Evolutionary conservation across 2,113 vertebrate genomes (phyloP).

Genomic region (Cinclus mexicanus): DNA sequence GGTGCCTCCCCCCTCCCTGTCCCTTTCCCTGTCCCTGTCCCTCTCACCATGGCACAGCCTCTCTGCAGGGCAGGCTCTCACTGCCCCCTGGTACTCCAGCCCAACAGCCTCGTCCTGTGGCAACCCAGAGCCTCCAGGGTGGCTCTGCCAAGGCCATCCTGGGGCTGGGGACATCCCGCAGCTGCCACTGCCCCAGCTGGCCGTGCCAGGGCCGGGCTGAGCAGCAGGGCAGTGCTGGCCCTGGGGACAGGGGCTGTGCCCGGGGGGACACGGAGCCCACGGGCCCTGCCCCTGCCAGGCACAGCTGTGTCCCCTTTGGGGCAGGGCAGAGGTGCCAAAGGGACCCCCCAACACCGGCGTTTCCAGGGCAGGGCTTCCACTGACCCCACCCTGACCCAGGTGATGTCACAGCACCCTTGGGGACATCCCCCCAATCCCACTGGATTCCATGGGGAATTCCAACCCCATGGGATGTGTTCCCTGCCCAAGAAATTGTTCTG

Average conservation of each 20-base stretch:
- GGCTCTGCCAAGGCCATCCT: background rate
- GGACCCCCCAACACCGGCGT: background rate
- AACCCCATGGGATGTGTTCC: background rate
- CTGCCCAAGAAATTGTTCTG: background rate
- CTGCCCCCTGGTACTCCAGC: background rate
- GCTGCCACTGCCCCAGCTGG: too few species aligned
- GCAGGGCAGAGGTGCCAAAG: background rate
- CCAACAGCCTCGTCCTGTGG: background rate
- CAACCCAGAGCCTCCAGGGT: background rate
- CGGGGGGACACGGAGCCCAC: background rate
- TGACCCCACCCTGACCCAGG: rapidly evolving
- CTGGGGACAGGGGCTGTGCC: background rate
- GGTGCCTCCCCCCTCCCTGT: background rate
- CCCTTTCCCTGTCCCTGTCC: background rate
- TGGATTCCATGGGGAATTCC: background rate
- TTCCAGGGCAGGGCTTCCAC: background rate
- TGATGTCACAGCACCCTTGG: background rate
- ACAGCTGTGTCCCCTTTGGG: background rate
- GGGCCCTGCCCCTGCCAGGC: background rate
- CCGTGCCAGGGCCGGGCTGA: too few species aligned
- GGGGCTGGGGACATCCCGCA: background rate
- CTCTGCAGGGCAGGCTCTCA: background rate
- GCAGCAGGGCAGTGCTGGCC: background rate
- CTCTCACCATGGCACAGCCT: background rate
- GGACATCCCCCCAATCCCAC: rapidly evolving